Evolutionary conservation across 2,888 invertebrate species (phyloP).

Genomic region (Griposia aprilina): DNA sequence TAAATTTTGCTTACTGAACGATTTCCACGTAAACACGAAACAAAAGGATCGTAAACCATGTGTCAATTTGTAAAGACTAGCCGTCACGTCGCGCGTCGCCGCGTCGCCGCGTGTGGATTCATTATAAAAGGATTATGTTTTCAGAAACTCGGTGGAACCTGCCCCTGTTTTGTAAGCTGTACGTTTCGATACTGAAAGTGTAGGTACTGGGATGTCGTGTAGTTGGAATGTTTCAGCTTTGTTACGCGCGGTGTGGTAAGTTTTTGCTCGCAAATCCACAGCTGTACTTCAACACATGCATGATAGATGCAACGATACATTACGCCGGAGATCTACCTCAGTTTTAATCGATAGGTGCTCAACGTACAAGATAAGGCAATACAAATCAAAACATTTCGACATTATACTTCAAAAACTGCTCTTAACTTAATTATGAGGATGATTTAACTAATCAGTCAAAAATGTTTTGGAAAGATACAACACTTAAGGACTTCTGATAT

Average conservation of each 20-base stretch:
- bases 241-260: too few relatives aligned
- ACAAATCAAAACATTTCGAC: background rate
- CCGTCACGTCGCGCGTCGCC: slow-evolving; percentile 1
- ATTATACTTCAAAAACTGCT: background rate
- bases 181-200: background rate
- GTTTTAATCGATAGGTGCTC: background rate
- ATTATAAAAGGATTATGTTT: slow-evolving; percentile 50
- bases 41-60: background rate
- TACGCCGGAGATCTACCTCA: background rate
- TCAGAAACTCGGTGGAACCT: background rate
- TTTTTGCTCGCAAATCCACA: background rate
- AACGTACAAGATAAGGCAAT: background rate
- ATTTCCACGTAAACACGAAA: background rate
- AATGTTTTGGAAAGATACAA: too few relatives aligned
- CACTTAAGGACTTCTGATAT: background rate
- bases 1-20: background rate
- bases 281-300: background rate
- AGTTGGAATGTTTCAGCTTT: background rate
- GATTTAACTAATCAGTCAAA: too few relatives aligned
- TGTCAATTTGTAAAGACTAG: slow-evolving; percentile 39
- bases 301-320: background rate
- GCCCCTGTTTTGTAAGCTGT: background rate
- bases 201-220: background rate
- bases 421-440: too few relatives aligned
- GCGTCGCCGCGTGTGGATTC: slow-evolving; percentile 11